Evolutionary conservation across 2,888 invertebrate species (phyloP).

Genomic region (Drosophila pseudotalamancana): DNA sequence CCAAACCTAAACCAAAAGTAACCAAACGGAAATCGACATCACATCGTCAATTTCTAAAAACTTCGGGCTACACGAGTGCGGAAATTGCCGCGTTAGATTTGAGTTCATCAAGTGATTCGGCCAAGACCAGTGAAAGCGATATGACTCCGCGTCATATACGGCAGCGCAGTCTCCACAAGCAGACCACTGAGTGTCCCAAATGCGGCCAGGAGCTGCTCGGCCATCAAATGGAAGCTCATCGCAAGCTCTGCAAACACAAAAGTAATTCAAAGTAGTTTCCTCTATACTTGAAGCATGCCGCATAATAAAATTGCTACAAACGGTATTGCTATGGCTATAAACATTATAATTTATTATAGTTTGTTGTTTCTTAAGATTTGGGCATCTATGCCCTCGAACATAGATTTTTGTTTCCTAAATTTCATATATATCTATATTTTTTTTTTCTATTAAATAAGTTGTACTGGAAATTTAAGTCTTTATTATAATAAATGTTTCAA

Average conservation of each 20-base stretch:
- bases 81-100: conserved; percentile 59
- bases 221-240: conserved; percentile 76
- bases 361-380: background rate
- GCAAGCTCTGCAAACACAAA: conserved; percentile 70
- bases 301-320: background rate
- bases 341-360: background rate
- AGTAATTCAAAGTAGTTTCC: background rate
- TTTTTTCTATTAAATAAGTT: background rate
- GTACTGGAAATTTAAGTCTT: background rate
- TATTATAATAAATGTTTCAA: background rate
- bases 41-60: conserved; percentile 49
- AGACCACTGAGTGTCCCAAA: conserved; percentile 78
- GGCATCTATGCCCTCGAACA: background rate
- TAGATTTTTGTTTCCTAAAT: background rate
- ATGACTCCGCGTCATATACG: conserved; percentile 65
- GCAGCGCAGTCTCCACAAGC: conserved; percentile 67
- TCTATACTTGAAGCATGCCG: background rate
- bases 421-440: background rate
- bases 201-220: conserved; percentile 79
- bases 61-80: conserved; percentile 70
- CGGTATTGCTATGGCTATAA: background rate
- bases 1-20: background rate
- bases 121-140: conserved; percentile 8
- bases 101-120: conserved; percentile 44
- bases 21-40: conserved; percentile 2